Base-by-base conservation (phyloP, 1,140 invertebrate species). In the Eupristina koningsbergeri region DNA sequence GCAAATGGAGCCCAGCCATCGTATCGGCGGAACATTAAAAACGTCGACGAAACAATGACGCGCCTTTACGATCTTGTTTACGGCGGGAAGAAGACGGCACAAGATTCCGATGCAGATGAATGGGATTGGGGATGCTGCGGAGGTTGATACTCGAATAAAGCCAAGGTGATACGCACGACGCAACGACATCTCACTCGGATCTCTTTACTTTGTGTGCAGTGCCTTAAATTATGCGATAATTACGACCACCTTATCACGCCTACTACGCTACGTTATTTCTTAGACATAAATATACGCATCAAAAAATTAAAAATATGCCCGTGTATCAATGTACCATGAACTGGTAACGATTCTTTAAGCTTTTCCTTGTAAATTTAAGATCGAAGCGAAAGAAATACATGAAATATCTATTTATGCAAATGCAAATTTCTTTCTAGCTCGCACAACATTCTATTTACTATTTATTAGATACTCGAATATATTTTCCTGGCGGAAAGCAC, bases 1-100 rank as follows among this genome's bases (percentile, higher is more conserved):
- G 67, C 64, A 69, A 69, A 69, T 69, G 34, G 64, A 69, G 6
- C 64, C 34, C 31, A 53, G 41, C 0, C 39, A 17, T 31, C 19
- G 73, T 26, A 36, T 22, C 73, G 73, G 7, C 13, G 41, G 29
- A n/a, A 15, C 41, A 19, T 31, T 50, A n/a, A 75, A 67, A 50
- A 50, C n/a, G 3, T 34, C 34, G 45, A 75, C 73, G 73, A 75
- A n/a, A 73, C 69, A 73, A 45, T 73, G 39, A 29, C 39, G 45
- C 36, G 6, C 41, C 67, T 71, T 41, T 41, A 53, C 22, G 73
- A 2, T 15, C 73, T 34, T 53, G 73, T 75, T 75, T 75, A 75
- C 29, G 36, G 45, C n/a, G n/a, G 15, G 67, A 11, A 19, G 22
- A 19, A 31, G 8, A 15, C 31, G 3, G 31, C 0, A 34, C n/a